Percentiles rank a stretch among this genome's conserved stretches.
Conservation (phyloP, 1,140 invertebrate genomes). For the Bradynema listronoti region DNA sequence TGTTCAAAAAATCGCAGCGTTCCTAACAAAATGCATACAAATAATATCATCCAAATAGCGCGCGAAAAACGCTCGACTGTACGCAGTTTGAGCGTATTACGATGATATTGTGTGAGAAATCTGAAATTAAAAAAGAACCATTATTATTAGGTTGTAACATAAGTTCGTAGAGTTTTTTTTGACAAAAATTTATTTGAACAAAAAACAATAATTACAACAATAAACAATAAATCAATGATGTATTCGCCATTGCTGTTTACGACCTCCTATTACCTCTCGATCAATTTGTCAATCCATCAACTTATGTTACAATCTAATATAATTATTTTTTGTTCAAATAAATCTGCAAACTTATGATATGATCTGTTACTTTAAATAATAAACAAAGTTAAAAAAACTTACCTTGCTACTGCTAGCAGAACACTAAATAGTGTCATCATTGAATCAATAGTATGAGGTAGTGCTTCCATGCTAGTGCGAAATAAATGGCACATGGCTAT, state of each 20-base stretch:
- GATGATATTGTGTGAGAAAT: conserved; percentile 55
- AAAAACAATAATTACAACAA: too few relatives aligned
- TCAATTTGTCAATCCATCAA: too few relatives aligned
- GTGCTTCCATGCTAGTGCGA: conserved; percentile 47
- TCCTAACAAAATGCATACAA: conserved; percentile 47
- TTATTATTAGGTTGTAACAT: background rate
- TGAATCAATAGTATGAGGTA: conserved; percentile 52
- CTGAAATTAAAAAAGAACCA: conserved; percentile 22
- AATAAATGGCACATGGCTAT: conserved; percentile 53
- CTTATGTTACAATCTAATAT: too few relatives aligned
- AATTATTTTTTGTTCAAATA: too few relatives aligned
- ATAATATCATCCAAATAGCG: conserved; percentile 56
- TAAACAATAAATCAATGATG: too few relatives aligned
- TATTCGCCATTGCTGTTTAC: too few relatives aligned
- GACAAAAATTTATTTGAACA: too few relatives aligned
- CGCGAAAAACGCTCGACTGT: conserved; percentile 54
- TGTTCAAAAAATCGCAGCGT: conserved; percentile 53
- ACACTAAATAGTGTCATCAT: conserved; percentile 53
- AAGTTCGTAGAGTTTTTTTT: too few relatives aligned
- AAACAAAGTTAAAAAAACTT: too few relatives aligned
- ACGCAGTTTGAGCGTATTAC: conserved; percentile 47
- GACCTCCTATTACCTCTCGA: too few relatives aligned
- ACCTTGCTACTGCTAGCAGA: conserved; percentile 52
- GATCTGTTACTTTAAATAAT: too few relatives aligned
- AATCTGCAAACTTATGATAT: too few relatives aligned